Evolutionary conservation across 2,113 vertebrate genomes (phyloP).

Genomic region (Lycocorax pyrrhopterus): DNA sequence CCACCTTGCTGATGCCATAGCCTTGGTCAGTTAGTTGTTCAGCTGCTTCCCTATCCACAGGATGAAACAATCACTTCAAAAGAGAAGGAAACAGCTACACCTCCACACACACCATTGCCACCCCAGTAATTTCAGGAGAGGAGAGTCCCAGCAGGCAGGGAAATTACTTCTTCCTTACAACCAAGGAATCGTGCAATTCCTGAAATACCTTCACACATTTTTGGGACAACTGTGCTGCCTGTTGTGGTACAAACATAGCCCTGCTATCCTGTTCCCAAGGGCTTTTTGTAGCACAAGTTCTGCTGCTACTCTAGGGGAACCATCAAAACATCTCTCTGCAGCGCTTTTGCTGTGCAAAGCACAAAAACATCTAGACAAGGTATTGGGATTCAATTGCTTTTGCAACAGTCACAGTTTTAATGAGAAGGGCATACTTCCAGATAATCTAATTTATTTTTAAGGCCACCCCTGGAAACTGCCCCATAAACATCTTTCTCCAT

Average conservation of each 20-base stretch:
- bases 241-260: fast-evolving
- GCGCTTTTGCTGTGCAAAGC: background rate
- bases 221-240: background rate
- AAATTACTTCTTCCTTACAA: background rate
- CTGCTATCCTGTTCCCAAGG: background rate
- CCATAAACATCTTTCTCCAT: background rate
- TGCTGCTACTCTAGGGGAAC: background rate
- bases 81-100: background rate
- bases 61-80: background rate
- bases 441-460: background rate
- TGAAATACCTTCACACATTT: background rate
- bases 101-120: fast-evolving
- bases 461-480: background rate
- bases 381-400: background rate
- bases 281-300: background rate
- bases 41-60: background rate
- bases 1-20: background rate
- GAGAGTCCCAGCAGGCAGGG: background rate
- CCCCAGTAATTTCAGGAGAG: background rate
- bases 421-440: background rate
- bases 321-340: background rate
- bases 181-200: background rate
- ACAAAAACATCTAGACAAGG: background rate
- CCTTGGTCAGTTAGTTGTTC: background rate
- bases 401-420: background rate